Evolutionary conservation across 64 coral and sea anemone species (phyloP), one percentile per base, ranked within the genome.

Genomic region (Cladopsammia gracilis): DNA sequence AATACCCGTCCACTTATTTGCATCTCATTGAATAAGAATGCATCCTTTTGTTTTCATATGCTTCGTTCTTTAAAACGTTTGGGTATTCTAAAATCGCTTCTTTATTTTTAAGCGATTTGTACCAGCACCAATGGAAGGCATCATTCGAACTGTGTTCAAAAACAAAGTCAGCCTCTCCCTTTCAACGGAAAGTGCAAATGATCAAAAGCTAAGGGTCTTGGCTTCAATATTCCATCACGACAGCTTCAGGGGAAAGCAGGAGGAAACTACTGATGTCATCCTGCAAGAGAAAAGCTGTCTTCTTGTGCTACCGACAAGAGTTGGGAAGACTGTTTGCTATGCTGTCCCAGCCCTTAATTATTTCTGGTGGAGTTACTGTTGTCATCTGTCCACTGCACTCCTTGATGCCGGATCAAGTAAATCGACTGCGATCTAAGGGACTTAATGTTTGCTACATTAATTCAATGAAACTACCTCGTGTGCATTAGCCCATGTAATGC

Each of bases 281-380:
- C 53, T 89, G 13, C 13, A 49, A 79, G 74, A 48, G 44, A 82
- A 70, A 25, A 65, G 82, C 65, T 91, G 67, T 34, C 89, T 91
- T 52, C 34, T 91, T 82, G 46, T 92, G 65, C 62, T 92, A 48
- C 90, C 90, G 42, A 92, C 90, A 52, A 79, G 90, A 25, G 78
- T 44, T 47, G 84, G 92, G 24, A 93, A 93, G 45, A 87, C 92
- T 13, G 48, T 80, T 0, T 93, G 92, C 54, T 93, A 80, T 93
- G 73, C 73, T 3, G 16, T 93, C 9, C 92, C 92, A 54, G 92
- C 75, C 4, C 54, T 93, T 34, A 34, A n/a, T n/a, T n/a, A n/a
- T 34, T 34, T 34, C 34, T 34, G 34, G 34, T 34, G 34, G 34
- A 34, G 34, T 34, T 34, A 88, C 92, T 23, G 59, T 80, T 58